Evolutionary conservation across 2,888 invertebrate species (phyloP), one percentile per base, ranked within the genome.

Genomic region (Melinaea menophilus): DNA sequence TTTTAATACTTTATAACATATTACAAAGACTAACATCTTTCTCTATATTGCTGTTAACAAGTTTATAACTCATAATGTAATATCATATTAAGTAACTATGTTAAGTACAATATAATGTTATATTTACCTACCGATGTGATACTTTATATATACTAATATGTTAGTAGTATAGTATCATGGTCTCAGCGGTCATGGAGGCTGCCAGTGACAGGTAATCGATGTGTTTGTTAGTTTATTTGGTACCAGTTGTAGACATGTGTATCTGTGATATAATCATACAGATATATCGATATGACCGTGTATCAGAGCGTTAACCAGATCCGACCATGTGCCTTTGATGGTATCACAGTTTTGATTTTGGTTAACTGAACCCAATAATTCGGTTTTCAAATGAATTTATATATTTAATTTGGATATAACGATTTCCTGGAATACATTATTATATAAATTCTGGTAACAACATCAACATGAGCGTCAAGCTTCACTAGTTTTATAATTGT

Each of bases 201-300:
- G 90, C 79, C 80, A 76, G 71, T 90, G 90, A 88, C 90, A 90
- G 89, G 84, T 88, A 90, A 90, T 90, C 90, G 89, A 90, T 90
- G 85, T 78, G 84, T 82, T 82, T 82, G 83, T 86, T 88, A 88
- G 88, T 89, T 89, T 89, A 90, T 90, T 89, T 88, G 87, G 89
- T 88, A 85, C 84, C 82, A 82, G 82, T 77, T 80, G 80, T 75
- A 82, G 79, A 82, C 81, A 82, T 81, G 82, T 85, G 85, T 85
- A 87, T 86, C 85, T 84, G 84, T 81, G 83, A 81, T 85, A 84
- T 83, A 86, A 87, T 86, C 85, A 84, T 82, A 79, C 75, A 74
- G 76, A 76, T 75, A 80, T 79, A 68, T 64, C 68, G 66, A 83
- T 85, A 82, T 78, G 80, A 79, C 82, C 82, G 82, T 80, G 79